Percentiles rank a stretch among this genome's conserved stretches.
Conservation (phyloP, 2,797 vertebrate species). For the Morelia viridis region DNA sequence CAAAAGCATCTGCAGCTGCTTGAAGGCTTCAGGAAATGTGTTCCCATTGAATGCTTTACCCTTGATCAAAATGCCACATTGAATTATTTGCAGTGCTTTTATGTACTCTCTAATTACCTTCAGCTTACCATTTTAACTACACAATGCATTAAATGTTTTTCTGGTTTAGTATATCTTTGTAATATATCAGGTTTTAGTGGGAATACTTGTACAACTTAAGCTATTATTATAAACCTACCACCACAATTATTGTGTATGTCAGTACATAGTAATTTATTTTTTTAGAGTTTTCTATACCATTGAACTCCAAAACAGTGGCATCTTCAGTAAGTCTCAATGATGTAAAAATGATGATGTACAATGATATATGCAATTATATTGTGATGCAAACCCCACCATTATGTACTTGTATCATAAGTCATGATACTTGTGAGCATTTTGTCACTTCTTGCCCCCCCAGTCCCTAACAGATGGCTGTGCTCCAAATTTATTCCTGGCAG, state of each 20-base stretch:
- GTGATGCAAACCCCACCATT: not conserved
- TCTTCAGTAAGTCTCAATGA: not conserved
- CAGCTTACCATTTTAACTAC: not conserved
- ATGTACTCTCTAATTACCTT: not conserved
- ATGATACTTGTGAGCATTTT: not conserved
- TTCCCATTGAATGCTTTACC: not conserved
- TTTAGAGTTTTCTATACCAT: not conserved
- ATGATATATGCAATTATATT: not conserved
- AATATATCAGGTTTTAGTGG: not conserved
- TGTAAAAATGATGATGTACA: not conserved
- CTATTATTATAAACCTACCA: not conserved
- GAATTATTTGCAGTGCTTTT: not conserved
- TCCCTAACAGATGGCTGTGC: not conserved
- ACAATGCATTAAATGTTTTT: not conserved
- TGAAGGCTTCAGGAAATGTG: not conserved
- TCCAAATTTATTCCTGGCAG: not conserved
- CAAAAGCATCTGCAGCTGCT: not conserved
- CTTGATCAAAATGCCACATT: not conserved
- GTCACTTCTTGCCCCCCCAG: not conserved
- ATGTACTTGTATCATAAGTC: not conserved
- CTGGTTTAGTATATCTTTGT: not conserved
- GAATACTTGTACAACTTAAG: not conserved
- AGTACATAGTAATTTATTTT: not conserved
- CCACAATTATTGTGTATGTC: not conserved
- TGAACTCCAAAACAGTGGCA: not conserved